Evolutionary conservation across 2,113 vertebrate genomes (phyloP).

Genomic region (Trogon surrucura): DNA sequence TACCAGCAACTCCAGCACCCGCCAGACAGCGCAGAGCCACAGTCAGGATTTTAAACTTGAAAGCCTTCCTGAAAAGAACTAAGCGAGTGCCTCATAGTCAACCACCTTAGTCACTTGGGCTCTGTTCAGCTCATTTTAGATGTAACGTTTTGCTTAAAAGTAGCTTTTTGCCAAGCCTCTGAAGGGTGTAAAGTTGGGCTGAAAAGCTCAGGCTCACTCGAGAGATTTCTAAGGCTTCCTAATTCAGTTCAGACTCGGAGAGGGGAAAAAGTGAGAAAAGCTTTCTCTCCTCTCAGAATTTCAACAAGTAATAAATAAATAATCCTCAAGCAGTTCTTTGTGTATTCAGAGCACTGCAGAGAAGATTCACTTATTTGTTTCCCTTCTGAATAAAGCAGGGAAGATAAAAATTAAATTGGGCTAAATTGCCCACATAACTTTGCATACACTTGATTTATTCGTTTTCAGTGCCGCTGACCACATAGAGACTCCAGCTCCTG

Average conservation of each 20-base stretch:
- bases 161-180: slow-evolving; percentile 32
- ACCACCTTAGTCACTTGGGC: not conserved
- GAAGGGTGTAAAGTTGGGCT: slow-evolving; percentile 2
- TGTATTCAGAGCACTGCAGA: not conserved
- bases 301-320: slow-evolving; percentile 60
- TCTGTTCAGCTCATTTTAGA: slow-evolving; percentile 39
- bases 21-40: not conserved
- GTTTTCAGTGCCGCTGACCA: not conserved
- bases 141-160: slow-evolving; percentile 14
- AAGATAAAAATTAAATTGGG: slow-evolving; percentile 24
- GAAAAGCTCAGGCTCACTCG: slow-evolving; percentile 23
- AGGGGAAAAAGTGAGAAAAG: not conserved
- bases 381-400: not conserved
- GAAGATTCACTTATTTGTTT: slow-evolving; percentile 5
- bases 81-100: not conserved
- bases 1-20: not conserved
- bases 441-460: not conserved
- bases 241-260: not conserved
- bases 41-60: not conserved
- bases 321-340: slow-evolving; percentile 6
- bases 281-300: not conserved
- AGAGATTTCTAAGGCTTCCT: slow-evolving; percentile 21
- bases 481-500: not conserved
- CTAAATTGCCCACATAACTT: not conserved
- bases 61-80: not conserved